Evolutionary conservation across 2,888 invertebrate species (phyloP).

Genomic region (Mamestra brassicae): DNA sequence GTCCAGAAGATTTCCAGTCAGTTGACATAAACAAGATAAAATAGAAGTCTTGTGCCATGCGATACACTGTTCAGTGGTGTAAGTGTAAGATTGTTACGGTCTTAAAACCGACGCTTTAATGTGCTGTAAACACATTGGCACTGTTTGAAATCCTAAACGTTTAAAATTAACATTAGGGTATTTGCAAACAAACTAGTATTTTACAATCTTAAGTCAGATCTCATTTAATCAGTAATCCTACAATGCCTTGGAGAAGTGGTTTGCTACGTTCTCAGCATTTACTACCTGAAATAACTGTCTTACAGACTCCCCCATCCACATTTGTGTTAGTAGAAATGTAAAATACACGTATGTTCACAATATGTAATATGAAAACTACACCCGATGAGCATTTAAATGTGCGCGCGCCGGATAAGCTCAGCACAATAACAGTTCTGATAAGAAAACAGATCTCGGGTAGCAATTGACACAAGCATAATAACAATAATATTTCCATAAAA

Average conservation of each 20-base stretch:
- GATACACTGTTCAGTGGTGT: constrained; percentile 11
- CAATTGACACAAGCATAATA: constrained; percentile 59
- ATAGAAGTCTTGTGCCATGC: constrained; percentile 34
- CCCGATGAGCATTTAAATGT: constrained; percentile 57
- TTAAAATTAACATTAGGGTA: constrained; percentile 28
- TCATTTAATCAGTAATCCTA: constrained; percentile 14
- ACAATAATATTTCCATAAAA: constrained; percentile 66
- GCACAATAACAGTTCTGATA: constrained; percentile 64
- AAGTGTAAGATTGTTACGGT: constrained; percentile 24
- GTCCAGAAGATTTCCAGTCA: not conserved
- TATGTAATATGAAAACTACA: constrained; percentile 58
- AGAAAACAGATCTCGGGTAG: constrained; percentile 60
- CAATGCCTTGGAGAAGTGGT: constrained; percentile 10
- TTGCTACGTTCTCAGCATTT: constrained; percentile 22
- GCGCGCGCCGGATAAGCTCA: constrained; percentile 54
- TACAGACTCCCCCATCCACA: constrained; percentile 1
- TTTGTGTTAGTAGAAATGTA: constrained; percentile 46
- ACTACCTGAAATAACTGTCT: constrained; percentile 27
- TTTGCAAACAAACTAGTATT: constrained; percentile 17
- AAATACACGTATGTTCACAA: constrained; percentile 43
- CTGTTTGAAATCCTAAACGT: constrained; percentile 39
- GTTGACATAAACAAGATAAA: constrained; percentile 28
- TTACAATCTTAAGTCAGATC: constrained; percentile 14
- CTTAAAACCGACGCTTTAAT: constrained; percentile 38
- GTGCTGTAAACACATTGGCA: constrained; percentile 43